phyloP scores from a whole-genome alignment of 2,888 invertebrate species.

The Parnassius glacialis region DNA sequence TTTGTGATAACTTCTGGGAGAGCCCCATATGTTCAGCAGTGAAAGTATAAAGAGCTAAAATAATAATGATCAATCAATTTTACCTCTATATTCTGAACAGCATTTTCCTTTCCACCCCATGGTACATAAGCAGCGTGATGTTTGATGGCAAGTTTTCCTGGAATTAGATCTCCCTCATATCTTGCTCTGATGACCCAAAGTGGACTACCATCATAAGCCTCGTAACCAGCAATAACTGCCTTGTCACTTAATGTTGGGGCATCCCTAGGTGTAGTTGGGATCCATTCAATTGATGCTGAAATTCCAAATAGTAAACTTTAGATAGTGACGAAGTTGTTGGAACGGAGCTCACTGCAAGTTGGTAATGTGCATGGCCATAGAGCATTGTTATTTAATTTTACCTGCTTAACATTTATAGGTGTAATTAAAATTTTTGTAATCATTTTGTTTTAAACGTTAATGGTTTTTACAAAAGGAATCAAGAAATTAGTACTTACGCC shows the following conservation, averaged over 20 bases:
- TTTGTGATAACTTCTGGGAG: too few species aligned
- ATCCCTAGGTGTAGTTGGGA: conserved; percentile 47
- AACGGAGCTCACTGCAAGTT: too few species aligned
- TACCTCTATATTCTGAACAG: conserved; percentile 62
- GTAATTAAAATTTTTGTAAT: too few species aligned
- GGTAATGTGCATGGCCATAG: too few species aligned
- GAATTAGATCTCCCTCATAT: conserved; percentile 63
- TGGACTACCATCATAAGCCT: conserved; percentile 67
- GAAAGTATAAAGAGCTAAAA: too few species aligned
- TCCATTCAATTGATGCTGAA: conserved; percentile 63
- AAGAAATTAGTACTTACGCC: conserved; percentile 31
- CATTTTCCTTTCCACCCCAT: conserved; percentile 64
- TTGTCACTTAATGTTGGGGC: conserved; percentile 50
- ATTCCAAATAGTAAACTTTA: conserved; percentile 7
- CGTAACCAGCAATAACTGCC: conserved; percentile 69
- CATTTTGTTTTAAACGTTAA: too few species aligned
- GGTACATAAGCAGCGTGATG: conserved; percentile 64
- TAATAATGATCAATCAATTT: background rate
- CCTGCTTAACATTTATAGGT: too few species aligned
- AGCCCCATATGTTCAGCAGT: too few species aligned
- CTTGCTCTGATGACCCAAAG: conserved; percentile 68
- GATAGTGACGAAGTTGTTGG: too few species aligned
- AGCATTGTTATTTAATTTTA: too few species aligned
- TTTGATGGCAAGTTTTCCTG: conserved; percentile 68
- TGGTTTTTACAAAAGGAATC: too few species aligned